Evolutionary conservation across 2,113 vertebrate species (phyloP).

Genomic region (Trochalopteron elliotii): DNA sequence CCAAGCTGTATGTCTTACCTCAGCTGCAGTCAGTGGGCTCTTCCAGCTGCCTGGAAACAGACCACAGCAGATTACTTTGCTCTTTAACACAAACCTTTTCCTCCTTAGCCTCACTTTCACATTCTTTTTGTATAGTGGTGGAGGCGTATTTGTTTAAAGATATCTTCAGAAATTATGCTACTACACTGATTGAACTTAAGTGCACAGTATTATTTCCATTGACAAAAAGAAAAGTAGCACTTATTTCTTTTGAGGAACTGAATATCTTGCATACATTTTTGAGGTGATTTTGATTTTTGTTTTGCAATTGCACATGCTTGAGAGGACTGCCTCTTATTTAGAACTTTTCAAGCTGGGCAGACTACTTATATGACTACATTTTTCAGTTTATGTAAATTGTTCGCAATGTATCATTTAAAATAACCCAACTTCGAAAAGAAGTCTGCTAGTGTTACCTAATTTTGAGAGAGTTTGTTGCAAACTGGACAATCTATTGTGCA

Average conservation of each 20-base stretch:
- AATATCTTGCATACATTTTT: background rate
- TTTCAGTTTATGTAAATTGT: background rate
- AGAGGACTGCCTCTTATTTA: background rate
- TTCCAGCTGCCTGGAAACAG: background rate
- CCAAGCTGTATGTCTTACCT: background rate
- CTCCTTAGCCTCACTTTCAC: background rate
- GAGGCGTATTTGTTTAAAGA: background rate
- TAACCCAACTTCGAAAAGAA: background rate
- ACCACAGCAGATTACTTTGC: background rate
- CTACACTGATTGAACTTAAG: background rate
- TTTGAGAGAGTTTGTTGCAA: background rate
- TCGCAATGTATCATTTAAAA: background rate
- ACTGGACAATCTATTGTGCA: background rate
- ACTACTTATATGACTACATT: background rate
- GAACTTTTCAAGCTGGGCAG: background rate
- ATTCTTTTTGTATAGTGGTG: background rate
- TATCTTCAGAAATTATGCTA: background rate
- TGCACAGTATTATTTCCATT: background rate
- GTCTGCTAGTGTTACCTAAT: background rate
- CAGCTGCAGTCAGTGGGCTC: background rate
- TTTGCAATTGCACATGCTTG: background rate
- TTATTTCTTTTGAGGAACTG: background rate
- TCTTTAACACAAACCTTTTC: background rate
- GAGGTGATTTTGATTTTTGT: background rate
- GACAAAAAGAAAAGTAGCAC: fast-evolving